phyloP scores from a whole-genome alignment of 2,888 invertebrate species.

The Alitta virens region DNA sequence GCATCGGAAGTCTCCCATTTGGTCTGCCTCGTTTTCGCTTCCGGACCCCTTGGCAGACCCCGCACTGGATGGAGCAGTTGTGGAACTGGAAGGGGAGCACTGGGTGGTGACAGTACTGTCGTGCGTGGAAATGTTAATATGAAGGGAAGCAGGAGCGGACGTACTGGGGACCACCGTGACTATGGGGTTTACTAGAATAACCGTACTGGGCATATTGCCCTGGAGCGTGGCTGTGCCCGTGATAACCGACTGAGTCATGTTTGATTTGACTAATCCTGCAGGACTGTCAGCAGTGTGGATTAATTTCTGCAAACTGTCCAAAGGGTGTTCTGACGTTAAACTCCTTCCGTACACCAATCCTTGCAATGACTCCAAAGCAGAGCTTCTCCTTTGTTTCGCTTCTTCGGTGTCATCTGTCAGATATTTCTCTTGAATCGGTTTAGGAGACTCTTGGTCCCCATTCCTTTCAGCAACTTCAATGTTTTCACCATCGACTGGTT shows the following conservation, averaged over 20 bases:
- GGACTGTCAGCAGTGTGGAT: slow-evolving; percentile 87
- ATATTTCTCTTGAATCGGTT: slow-evolving; percentile 10
- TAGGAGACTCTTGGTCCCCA: slow-evolving; percentile 6
- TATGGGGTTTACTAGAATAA: slow-evolving; percentile 32
- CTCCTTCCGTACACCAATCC: slow-evolving; percentile 48
- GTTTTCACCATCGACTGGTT: slow-evolving; percentile 6
- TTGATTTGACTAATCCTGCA: not conserved
- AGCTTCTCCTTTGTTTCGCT: slow-evolving; percentile 12
- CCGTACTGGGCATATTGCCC: slow-evolving; percentile 22
- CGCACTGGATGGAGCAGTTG: slow-evolving; percentile 3
- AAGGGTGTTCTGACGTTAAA: slow-evolving; percentile 69
- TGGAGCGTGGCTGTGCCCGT: slow-evolving; percentile 11
- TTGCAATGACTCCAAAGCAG: slow-evolving; percentile 51
- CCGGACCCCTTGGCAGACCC: not conserved
- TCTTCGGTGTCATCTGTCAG: slow-evolving; percentile 1
- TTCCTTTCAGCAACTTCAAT: slow-evolving; percentile 1
- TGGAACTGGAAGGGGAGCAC: slow-evolving; percentile 14
- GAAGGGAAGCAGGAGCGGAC: not conserved
- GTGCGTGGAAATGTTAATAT: slow-evolving; percentile 14
- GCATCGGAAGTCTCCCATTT: slow-evolving; percentile 32
- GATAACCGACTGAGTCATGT: slow-evolving; percentile 3
- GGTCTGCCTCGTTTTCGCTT: slow-evolving; percentile 11
- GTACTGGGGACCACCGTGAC: slow-evolving; percentile 26
- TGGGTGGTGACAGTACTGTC: not conserved
- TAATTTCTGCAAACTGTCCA: slow-evolving; percentile 90